A percentile compares a stretch with the other conserved stretches of the same genome.
phyloP scores from a whole-genome alignment of 1,140 invertebrate species.

The Dryas iulia region DNA sequence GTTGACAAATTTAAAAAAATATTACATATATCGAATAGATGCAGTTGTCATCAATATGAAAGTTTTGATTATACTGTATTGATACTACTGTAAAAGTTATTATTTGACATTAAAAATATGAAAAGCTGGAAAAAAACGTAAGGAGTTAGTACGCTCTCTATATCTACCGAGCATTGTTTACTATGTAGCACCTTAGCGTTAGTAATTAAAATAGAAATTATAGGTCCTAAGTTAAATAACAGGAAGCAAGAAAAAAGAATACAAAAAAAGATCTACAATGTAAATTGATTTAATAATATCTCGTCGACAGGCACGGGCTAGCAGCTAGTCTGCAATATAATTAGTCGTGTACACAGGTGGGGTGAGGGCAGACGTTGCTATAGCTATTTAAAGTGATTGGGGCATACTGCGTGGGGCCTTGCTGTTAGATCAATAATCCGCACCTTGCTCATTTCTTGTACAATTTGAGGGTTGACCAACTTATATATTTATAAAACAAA shows the following conservation, averaged over 20 bases:
- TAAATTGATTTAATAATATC: neutral
- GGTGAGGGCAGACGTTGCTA: conserved; percentile 19
- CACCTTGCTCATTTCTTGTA: conserved; percentile 38
- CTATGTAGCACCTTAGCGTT: neutral
- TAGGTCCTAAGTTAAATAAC: neutral
- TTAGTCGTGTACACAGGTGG: conserved; percentile 6
- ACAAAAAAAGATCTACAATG: neutral
- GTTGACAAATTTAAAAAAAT: no score
- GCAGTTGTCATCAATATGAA: no score
- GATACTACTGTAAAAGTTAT: no score
- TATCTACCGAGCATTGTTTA: no score
- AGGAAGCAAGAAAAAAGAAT: neutral
- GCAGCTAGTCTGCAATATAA: neutral
- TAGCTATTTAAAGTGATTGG: conserved; percentile 19
- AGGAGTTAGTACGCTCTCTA: no score
- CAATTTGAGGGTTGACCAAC: conserved; percentile 11
- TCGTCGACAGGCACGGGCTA: neutral
- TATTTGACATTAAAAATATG: no score
- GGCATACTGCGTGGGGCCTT: conserved; percentile 27
- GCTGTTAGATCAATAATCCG: conserved; percentile 55
- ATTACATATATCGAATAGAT: no score
- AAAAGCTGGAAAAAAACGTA: no score
- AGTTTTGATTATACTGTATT: no score
- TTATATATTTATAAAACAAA: neutral
- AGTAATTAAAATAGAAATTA: neutral